A percentile compares a stretch with the other conserved stretches of the same genome.
phyloP scores from a whole-genome alignment of 2,113 vertebrate species.

The Oryzias curvinotus region DNA sequence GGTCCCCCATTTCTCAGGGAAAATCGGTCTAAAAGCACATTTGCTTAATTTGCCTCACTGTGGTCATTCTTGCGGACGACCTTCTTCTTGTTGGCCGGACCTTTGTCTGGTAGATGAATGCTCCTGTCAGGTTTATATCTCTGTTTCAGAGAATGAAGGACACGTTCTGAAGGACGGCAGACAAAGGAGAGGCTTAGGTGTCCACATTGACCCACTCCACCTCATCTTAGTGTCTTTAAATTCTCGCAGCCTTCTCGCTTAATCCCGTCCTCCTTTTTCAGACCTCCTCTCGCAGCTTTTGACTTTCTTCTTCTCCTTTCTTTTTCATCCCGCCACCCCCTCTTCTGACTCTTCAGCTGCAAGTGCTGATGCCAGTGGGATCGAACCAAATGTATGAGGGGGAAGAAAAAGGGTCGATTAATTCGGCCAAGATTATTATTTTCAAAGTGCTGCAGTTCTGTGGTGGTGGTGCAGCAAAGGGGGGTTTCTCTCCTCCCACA shows the following conservation, averaged over 20 bases:
- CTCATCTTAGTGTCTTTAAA: conserved; percentile 2
- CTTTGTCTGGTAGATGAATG: conserved; percentile 16
- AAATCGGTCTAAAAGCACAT: conserved; percentile 2
- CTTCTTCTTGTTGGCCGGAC: conserved; percentile 21
- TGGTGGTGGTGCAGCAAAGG: conserved; percentile 64
- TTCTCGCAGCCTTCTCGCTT: background rate
- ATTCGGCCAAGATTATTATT: conserved; percentile 76
- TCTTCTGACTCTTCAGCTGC: conserved; percentile 51
- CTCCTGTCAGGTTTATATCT: conserved; percentile 9
- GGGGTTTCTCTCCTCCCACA: conserved; percentile 28
- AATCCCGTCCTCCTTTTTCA: conserved; percentile 14
- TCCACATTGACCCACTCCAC: conserved; percentile 25
- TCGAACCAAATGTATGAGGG: conserved; percentile 69
- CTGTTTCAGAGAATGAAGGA: conserved; percentile 45
- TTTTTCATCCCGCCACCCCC: conserved; percentile 10
- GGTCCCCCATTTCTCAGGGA: no score
- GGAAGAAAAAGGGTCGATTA: conserved; percentile 66
- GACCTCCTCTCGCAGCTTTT: conserved; percentile 34
- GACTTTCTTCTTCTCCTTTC: conserved; percentile 19
- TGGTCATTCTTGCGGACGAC: conserved; percentile 33
- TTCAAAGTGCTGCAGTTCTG: conserved; percentile 64
- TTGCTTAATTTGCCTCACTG: conserved; percentile 11
- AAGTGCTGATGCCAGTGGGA: conserved; percentile 65
- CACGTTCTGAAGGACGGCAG: conserved; percentile 44
- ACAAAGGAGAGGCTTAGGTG: conserved; percentile 32